These are phyloP conservation scores for Chondrilla cf. caribensis DNA, from an alignment of 37 sponge, comb jelly and placozoan species.

Conservation along the genomic window DNA sequence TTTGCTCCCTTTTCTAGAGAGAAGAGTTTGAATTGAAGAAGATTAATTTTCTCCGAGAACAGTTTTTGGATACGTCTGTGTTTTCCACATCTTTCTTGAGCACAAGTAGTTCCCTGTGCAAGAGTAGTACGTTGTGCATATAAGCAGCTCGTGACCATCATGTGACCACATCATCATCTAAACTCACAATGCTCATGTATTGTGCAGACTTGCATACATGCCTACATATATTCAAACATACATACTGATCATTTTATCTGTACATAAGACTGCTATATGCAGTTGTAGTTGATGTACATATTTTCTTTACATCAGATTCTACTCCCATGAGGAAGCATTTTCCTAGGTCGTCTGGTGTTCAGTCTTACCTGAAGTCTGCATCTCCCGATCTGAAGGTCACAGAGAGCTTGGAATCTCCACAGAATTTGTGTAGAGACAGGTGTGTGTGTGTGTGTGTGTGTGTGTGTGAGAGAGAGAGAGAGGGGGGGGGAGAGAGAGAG, in stretches of 20 bases:
- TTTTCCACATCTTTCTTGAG: slow-evolving; percentile 1
- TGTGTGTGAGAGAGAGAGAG: background rate
- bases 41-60: slow-evolving; percentile 34
- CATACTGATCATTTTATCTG: too few species aligned
- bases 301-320: background rate
- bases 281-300: too few species aligned
- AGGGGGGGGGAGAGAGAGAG: background rate
- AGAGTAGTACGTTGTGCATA: background rate
- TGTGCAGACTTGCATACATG: too few species aligned
- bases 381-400: background rate
- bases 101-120: background rate
- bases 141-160: too few species aligned
- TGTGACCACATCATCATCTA: too few species aligned
- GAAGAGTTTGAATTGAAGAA: slow-evolving; percentile 42
- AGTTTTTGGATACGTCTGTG: slow-evolving; percentile 36
- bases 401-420: background rate
- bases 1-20: background rate
- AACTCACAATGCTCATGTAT: too few species aligned
- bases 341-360: background rate
- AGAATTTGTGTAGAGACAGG: background rate
- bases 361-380: background rate
- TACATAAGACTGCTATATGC: too few species aligned
- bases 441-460: slow-evolving; percentile 10
- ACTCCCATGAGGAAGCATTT: background rate
- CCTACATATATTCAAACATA: too few species aligned